Evolutionary conservation across 2,888 invertebrate species (phyloP).

Genomic region (Acronicta alni): DNA sequence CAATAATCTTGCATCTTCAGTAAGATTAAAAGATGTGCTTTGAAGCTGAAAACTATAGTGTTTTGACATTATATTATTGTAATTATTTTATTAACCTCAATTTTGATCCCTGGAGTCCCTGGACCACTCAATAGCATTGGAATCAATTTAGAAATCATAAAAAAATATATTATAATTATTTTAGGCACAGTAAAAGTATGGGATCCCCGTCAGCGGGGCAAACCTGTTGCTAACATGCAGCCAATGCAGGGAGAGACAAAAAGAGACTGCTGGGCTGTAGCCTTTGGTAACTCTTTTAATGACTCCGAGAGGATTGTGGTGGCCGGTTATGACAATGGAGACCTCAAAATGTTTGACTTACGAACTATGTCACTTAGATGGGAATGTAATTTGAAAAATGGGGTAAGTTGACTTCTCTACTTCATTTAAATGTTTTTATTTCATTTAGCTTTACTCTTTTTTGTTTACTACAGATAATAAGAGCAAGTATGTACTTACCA

Average conservation of each 20-base stretch:
- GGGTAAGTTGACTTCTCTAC: constrained; percentile 87
- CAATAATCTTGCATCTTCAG: no score
- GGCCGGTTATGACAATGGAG: constrained; percentile 99
- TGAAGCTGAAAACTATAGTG: no score
- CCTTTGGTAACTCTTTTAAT: constrained; percentile 97
- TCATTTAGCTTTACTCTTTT: no score
- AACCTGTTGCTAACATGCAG: constrained; percentile 97
- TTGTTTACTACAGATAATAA: no score
- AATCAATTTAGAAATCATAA: no score
- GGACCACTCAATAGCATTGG: no score
- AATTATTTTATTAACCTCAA: no score
- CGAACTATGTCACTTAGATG: constrained; percentile 94
- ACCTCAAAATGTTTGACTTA: constrained; percentile 97
- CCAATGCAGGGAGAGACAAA: constrained; percentile 91
- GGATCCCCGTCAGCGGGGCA: constrained; percentile 97
- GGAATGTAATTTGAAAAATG: constrained; percentile 98
- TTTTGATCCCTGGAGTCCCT: no score
- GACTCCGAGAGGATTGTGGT: constrained; percentile 95
- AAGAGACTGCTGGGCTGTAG: constrained; percentile 98
- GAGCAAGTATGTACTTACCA: no score
- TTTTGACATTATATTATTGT: no score
- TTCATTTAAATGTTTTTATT: no score
- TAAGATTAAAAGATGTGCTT: no score
- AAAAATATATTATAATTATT: background rate
- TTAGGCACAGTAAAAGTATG: constrained; percentile 96